These are phyloP conservation scores for Machimus atricapillus DNA, from an alignment of 2,888 invertebrate species.

Conservation along the genomic window DNA sequence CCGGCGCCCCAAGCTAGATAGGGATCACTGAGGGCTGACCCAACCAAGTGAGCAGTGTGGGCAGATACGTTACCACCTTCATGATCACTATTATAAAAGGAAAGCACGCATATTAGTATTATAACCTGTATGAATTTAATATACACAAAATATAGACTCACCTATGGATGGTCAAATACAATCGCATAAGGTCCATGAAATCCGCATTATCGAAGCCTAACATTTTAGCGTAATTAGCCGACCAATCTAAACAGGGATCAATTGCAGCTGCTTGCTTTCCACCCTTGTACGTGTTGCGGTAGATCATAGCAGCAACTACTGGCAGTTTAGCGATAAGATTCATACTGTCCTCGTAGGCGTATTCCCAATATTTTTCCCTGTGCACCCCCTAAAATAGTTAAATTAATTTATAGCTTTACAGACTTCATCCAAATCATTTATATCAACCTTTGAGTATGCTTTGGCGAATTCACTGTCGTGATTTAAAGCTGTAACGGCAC, in stretches of 20 bases:
- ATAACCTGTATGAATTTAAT: not conserved
- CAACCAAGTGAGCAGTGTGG: slow-evolving; percentile 87
- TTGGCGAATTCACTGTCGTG: slow-evolving; percentile 84
- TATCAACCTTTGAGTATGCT: slow-evolving; percentile 68
- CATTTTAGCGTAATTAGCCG: slow-evolving; percentile 82
- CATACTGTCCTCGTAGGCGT: slow-evolving; percentile 83
- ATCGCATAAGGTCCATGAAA: slow-evolving; percentile 83
- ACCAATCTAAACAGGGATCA: slow-evolving; percentile 82
- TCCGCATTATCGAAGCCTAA: slow-evolving; percentile 75
- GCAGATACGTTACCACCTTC: slow-evolving; percentile 92
- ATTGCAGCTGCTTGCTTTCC: slow-evolving; percentile 78
- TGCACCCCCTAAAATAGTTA: slow-evolving; percentile 66
- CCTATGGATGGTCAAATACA: slow-evolving; percentile 84
- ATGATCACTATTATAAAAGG: slow-evolving; percentile 67
- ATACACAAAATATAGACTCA: slow-evolving; percentile 41
- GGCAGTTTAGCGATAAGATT: slow-evolving; percentile 87
- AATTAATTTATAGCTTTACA: not conserved
- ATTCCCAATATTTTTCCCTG: slow-evolving; percentile 82
- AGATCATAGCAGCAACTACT: slow-evolving; percentile 85
- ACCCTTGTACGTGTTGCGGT: slow-evolving; percentile 75
- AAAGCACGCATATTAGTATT: not conserved
- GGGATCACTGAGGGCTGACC: slow-evolving; percentile 85
- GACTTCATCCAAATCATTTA: not conserved
- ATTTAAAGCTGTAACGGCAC: slow-evolving; percentile 82
- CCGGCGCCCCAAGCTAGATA: slow-evolving; percentile 86